Evolutionary conservation across 2,888 invertebrate genomes (phyloP), one percentile per base, ranked within the genome.

Genomic region (Yponomeuta plumbellus): DNA sequence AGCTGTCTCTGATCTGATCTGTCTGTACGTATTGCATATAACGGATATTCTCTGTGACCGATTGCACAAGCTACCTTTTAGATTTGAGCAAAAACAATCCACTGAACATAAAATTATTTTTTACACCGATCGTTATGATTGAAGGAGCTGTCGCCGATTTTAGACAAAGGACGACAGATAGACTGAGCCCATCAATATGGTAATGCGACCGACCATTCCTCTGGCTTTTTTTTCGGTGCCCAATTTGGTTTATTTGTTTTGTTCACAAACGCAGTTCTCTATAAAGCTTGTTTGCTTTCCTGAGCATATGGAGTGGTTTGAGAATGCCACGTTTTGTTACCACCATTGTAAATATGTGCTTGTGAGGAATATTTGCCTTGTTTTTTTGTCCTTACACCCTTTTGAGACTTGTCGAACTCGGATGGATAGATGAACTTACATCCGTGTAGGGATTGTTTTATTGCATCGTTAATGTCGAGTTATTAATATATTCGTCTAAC

Each of bases 211-310:
- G 80, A 77, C 79, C 80, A 79, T 75, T 79, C 77, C 75, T 73
- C 73, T 69, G 71, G 66, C 71, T 81, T 86, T 88, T 89, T 90
- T 90, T 83, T 85, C 74, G 76, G 75, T 72, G 68, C 81, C 79
- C 83, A 85, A 80, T 87, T 89, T 86, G 86, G 88, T 88, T 87
- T 90, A 88, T 90, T 90, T 91, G 84, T 87, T 87, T 87, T 86
- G 85, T 88, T 87, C 44, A 80, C 82, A 75, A 84, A 78, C 80
- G 77, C 85, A 80, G 84, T 83, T 81, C 44, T 17, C 81, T 83
- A 84, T 81, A 81, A 78, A 80, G 80, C 79, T 83, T 87, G 84
- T 88, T 85, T 86, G 77, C 74, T 76, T 85, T 85, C 86, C 80
- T 77, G 80, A 80, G 77, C 83, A 80, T 80, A 77, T 82, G 83